Evolutionary conservation across 2,113 vertebrate genomes (phyloP).

Genomic region (Nesogale talazaci): DNA sequence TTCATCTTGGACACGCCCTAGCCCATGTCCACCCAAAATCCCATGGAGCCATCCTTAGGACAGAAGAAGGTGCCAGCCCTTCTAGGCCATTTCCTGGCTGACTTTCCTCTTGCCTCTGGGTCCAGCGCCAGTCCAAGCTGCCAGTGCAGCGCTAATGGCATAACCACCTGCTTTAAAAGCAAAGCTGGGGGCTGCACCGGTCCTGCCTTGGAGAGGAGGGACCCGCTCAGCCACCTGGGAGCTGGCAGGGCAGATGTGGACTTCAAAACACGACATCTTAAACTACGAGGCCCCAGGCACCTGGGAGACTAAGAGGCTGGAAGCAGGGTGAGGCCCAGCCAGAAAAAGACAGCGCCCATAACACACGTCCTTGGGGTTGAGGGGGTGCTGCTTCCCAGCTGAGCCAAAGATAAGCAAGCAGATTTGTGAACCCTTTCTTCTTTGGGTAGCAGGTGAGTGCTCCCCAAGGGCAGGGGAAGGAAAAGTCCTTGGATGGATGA

Average conservation of each 20-base stretch:
- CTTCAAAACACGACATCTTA: constrained; percentile 83
- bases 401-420: neutral
- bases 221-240: constrained; percentile 76
- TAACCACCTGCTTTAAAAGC: constrained; percentile 79
- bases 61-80: constrained; percentile 56
- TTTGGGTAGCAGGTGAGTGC: neutral
- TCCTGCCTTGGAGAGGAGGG: constrained; percentile 81
- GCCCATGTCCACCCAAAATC: neutral
- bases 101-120: constrained; percentile 69
- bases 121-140: constrained; percentile 39
- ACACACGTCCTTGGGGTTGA: too few relatives aligned
- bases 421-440: neutral
- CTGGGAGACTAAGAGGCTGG: constrained; percentile 63
- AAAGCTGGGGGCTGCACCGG: constrained; percentile 79
- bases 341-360: neutral
- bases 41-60: constrained; percentile 17
- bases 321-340: constrained; percentile 43
- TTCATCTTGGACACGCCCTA: neutral
- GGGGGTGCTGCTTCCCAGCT: neutral
- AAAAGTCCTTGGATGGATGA: neutral
- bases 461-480: neutral
- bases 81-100: constrained; percentile 64
- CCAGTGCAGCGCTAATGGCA: constrained; percentile 65
- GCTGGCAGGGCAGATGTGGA: constrained; percentile 77
- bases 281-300: constrained; percentile 77